Conservation (phyloP, 2,797 vertebrate species). For the Poeciliopsis gracilis region DNA sequence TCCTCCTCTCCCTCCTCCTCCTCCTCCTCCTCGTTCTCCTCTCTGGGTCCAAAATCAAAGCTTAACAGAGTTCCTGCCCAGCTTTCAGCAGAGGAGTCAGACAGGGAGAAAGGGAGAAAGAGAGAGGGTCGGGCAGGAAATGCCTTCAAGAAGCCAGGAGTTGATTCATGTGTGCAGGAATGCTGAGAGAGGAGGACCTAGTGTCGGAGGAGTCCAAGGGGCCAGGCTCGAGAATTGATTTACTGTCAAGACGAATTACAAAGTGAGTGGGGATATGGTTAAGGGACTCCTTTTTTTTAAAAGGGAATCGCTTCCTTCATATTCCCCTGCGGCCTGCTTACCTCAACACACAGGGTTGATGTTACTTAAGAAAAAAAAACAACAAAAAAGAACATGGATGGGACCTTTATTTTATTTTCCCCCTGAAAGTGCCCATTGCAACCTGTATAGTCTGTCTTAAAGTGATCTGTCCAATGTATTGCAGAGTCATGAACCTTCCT, state of each 20-base stretch:
- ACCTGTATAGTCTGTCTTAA: constrained; percentile 77
- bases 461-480: constrained; percentile 73
- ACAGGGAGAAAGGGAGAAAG: constrained; percentile 60
- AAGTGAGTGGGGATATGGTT: constrained; percentile 90
- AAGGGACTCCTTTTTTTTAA: constrained; percentile 89
- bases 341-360: constrained; percentile 91
- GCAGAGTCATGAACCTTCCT: constrained; percentile 72
- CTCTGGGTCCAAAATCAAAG: constrained; percentile 85
- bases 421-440: constrained; percentile 74
- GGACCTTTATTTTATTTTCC: constrained; percentile 61
- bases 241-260: constrained; percentile 96
- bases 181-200: constrained; percentile 83
- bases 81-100: constrained; percentile 83
- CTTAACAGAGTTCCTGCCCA: constrained; percentile 86
- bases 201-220: constrained; percentile 87
- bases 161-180: constrained; percentile 96
- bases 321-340: constrained; percentile 90
- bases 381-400: constrained; percentile 45
- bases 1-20: constrained; percentile 72
- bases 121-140: constrained; percentile 90
- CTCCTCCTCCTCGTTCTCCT: too few relatives aligned
- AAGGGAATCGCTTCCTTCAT: constrained; percentile 93
- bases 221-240: constrained; percentile 95
- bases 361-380: constrained; percentile 70
- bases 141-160: constrained; percentile 98